Evolutionary conservation across 2,888 invertebrate genomes (phyloP), one percentile per base, ranked within the genome.

Genomic region (Drosophila phalerata): DNA sequence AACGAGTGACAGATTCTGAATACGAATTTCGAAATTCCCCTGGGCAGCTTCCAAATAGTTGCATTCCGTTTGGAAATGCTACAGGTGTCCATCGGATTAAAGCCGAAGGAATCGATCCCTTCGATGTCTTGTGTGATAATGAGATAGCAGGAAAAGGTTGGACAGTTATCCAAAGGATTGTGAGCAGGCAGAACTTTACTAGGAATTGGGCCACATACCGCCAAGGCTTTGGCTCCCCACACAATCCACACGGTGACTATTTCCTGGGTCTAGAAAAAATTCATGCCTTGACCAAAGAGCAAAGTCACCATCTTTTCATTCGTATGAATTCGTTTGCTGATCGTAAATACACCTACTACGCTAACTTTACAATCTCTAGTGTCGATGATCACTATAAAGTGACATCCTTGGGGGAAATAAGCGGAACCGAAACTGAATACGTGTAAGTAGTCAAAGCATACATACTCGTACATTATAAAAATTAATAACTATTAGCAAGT

Each of bases 221-320:
- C 5, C 8, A 47, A 1, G 62, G 62, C 2, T 62, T 62, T 22
- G 69, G 60, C 3, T 17, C 30, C 0, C 22, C 22, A 22, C 4
- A 15, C 38, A 0, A 2, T 22, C 4, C 3, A 22, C 2, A 8
- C 3, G 13, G 19, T 1, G 38, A 69, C 9, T 68, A 45, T 32
- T 68, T 55, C 2, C 34, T 69, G 0, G 55, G 49, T 6, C 28
- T 69, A 1, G 22, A 69, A 11, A 51, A 11, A 5, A 45, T 69
- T 9, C 11, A 34, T 19, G 19, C 1, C 1, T 3, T 56, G 34
- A 51, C 55, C 3, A 49, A 11, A 5, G 5, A n/a, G 2, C 25
- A 10, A 17, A 1, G 0, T 0, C 38, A 61, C 13, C 28, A 40
- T n/a, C 69, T 69, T 11, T 19, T 22, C 22, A 32, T 61, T 40